phyloP scores from a whole-genome alignment of 2,888 invertebrate species.

The Dorcus parallelipipedus region DNA sequence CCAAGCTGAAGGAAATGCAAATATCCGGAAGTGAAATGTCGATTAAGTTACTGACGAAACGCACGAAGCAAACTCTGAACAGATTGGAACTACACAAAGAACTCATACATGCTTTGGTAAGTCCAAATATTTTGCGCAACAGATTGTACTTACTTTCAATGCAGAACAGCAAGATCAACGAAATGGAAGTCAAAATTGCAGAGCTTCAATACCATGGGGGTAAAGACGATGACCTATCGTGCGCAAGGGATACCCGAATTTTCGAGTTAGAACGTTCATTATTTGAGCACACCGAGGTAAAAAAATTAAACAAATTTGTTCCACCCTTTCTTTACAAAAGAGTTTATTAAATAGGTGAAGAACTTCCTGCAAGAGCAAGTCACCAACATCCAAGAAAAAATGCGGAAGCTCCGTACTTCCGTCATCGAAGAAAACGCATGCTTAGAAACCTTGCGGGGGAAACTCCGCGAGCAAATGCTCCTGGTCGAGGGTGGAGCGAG shows the following conservation, averaged over 20 bases:
- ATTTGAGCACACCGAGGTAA: slow-evolving; percentile 45
- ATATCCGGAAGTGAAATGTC: slow-evolving; percentile 50
- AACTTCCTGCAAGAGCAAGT: slow-evolving; percentile 53
- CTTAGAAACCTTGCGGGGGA: slow-evolving; percentile 43
- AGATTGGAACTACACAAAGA: slow-evolving; percentile 55
- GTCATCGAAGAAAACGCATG: slow-evolving; percentile 47
- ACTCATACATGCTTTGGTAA: slow-evolving; percentile 59
- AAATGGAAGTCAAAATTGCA: slow-evolving; percentile 46
- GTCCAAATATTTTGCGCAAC: too few species aligned
- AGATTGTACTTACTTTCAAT: too few species aligned
- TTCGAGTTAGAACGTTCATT: slow-evolving; percentile 48
- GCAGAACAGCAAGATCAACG: slow-evolving; percentile 26
- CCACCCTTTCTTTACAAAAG: background rate
- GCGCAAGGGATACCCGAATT: slow-evolving; percentile 45
- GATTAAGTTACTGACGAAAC: slow-evolving; percentile 48
- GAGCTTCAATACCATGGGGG: slow-evolving; percentile 40
- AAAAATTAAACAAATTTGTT: background rate
- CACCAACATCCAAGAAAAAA: slow-evolving; percentile 56
- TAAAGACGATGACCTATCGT: slow-evolving; percentile 32
- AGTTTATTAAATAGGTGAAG: slow-evolving; percentile 32
- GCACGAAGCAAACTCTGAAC: slow-evolving; percentile 39
- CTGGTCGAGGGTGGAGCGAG: slow-evolving; percentile 59
- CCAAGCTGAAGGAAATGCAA: slow-evolving; percentile 51
- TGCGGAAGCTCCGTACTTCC: slow-evolving; percentile 51
- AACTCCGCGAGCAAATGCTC: slow-evolving; percentile 56